Evolutionary conservation across 2,888 invertebrate genomes (phyloP).

Genomic region (Ectemnius continuus): DNA sequence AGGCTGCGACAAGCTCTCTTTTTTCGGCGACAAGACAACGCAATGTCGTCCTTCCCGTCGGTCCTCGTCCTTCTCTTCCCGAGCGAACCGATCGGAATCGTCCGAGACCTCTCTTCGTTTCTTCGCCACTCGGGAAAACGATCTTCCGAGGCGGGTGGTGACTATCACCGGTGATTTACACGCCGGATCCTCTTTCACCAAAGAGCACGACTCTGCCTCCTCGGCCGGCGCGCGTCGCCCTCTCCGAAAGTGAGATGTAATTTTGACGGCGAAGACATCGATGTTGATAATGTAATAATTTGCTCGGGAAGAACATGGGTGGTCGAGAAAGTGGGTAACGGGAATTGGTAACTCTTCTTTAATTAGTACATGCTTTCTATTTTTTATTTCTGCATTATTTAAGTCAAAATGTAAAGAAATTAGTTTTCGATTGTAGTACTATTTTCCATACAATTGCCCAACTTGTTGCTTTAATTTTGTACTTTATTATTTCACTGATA

Average conservation of each 20-base stretch:
- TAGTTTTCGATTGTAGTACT: too few species aligned
- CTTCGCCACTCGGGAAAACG: slow-evolving; percentile 60
- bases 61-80: not conserved
- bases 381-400: too few species aligned
- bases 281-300: slow-evolving; percentile 1
- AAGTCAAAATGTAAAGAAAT: too few species aligned
- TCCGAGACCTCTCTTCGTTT: slow-evolving; percentile 60
- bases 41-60: slow-evolving; percentile 17
- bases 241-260: slow-evolving; percentile 35
- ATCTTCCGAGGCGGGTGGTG: slow-evolving; percentile 44
- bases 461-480: too few species aligned
- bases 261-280: slow-evolving; percentile 10
- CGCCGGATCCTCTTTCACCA: slow-evolving; percentile 61
- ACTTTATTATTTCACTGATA: too few species aligned
- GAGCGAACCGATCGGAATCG: slow-evolving; percentile 50
- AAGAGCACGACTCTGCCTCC: slow-evolving; percentile 38
- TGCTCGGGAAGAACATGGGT: too few species aligned
- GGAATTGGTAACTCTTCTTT: too few species aligned
- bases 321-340: too few species aligned
- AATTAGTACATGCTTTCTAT: too few species aligned
- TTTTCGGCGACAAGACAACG: slow-evolving; percentile 48
- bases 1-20: slow-evolving; percentile 58
- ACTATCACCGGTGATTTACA: slow-evolving; percentile 59
- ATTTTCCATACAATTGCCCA: too few species aligned
- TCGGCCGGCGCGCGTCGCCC: not conserved